phyloP scores from a whole-genome alignment of 2,113 vertebrate species.

The Entelurus aequoreus region DNA sequence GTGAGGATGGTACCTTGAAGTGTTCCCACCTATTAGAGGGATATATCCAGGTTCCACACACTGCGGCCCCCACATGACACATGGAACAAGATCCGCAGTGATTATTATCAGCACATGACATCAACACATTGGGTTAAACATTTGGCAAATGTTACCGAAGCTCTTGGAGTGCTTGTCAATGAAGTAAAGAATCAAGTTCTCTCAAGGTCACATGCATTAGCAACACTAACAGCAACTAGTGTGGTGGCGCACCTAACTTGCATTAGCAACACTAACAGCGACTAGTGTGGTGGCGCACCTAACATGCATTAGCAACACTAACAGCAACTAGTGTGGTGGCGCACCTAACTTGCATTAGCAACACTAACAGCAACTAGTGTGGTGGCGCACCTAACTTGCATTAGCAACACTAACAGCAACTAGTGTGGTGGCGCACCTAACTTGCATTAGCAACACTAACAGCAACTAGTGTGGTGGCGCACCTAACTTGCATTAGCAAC shows the following conservation, averaged over 20 bases:
- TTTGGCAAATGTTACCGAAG: not conserved
- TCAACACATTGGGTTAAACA: conserved; percentile 3
- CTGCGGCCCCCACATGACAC: conserved; percentile 66
- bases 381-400: conserved; percentile 22
- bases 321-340: too few relatives aligned
- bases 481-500: conserved; percentile 37
- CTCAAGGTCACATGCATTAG: conserved; percentile 59
- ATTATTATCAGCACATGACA: conserved; percentile 47
- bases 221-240: not conserved
- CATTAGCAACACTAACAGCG: too few relatives aligned
- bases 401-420: too few relatives aligned
- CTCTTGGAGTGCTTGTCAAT: conserved; percentile 46
- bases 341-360: too few relatives aligned
- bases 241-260: conserved; percentile 16
- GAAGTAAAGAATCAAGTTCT: conserved; percentile 62
- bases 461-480: conserved; percentile 12
- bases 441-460: too few relatives aligned
- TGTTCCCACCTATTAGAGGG: conserved; percentile 69
- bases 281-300: too few relatives aligned
- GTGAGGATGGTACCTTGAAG: conserved; percentile 67
- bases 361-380: too few relatives aligned
- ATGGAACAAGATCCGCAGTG: conserved; percentile 57
- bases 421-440: conserved; percentile 11
- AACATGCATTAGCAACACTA: too few relatives aligned
- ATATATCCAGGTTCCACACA: conserved; percentile 74